Base-by-base conservation (phyloP, 2,888 invertebrate genomes). In the Cosmorhoe ocellata region DNA sequence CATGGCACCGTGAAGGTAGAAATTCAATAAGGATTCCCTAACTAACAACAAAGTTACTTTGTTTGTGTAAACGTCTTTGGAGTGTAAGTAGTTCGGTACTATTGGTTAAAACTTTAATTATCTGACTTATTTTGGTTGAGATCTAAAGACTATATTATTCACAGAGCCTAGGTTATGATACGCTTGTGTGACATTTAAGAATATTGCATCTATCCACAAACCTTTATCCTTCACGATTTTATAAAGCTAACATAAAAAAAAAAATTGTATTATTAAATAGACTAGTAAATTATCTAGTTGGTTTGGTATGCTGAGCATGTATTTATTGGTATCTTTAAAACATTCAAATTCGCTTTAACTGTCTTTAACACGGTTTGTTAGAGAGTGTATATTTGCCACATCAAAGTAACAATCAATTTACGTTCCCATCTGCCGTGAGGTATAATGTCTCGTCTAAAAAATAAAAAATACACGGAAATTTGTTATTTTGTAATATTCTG, bases 401-500 rank as follows among this genome's bases (percentile, higher is more conserved):
- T 57, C 58, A 58, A 63, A 56, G 55, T 43, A 53, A 43, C 56
- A 50, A 42, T 47, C 51, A 53, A 58, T 62, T 58, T 58, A 59
- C 51, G 51, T 58, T 44, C 56, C 51, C 53, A 61, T 65, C 56
- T 50, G 37, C 24, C 34, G 33, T 42, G 51, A 50, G 55, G 55
- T 51, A 50, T 14, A 18, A 49, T 43, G 44, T 41, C 38, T 43
- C 61, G 60, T 57, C 56, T 59, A 66, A 64, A 66, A 40, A 48
- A 48, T 38, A 39, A 13, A 46, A 38, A 66, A 64, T 63, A 33
- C 63, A 63, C 61, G 67, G 65, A 72, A 76, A 72, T 67, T 51
- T 66, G 66, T 72, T 71, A 67, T 74, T 82, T 83, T 79, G 79
- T 67, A 57, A 72, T 74, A 66, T 59, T 59, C 76, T 89, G 88